A percentile compares a stretch with the other conserved stretches of the same genome.
Evolutionary conservation across 2,888 invertebrate species (phyloP).

Genomic region (Pterostichus madidus): DNA sequence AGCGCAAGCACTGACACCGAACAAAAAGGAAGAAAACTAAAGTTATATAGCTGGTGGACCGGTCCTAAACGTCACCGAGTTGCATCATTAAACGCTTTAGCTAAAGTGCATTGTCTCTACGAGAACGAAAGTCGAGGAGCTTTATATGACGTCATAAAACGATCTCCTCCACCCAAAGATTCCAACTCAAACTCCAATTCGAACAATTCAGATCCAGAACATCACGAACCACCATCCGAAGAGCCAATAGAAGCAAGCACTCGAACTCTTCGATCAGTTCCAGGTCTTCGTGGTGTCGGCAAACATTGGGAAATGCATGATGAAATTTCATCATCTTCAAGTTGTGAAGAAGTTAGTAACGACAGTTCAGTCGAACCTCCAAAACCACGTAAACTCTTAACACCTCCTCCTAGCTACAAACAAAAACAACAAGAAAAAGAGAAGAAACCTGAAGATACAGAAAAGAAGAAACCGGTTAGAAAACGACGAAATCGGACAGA

Average conservation of each 20-base stretch:
- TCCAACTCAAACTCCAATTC: slow-evolving; percentile 42
- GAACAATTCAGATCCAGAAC: slow-evolving; percentile 58
- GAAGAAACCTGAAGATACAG: slow-evolving; percentile 75
- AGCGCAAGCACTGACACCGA: slow-evolving; percentile 68
- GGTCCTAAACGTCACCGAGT: slow-evolving; percentile 91
- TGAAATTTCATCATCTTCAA: slow-evolving; percentile 80
- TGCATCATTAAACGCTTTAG: slow-evolving; percentile 92
- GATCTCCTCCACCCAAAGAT: slow-evolving; percentile 73
- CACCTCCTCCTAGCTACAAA: slow-evolving; percentile 72
- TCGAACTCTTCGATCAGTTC: slow-evolving; percentile 84
- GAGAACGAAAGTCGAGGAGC: slow-evolving; percentile 91
- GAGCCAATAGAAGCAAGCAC: slow-evolving; percentile 72
- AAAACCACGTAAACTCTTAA: slow-evolving; percentile 70
- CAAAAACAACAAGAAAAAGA: slow-evolving; percentile 73
- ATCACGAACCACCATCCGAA: slow-evolving; percentile 44
- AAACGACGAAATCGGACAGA: slow-evolving; percentile 82
- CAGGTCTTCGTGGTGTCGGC: slow-evolving; percentile 87
- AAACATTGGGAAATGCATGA: slow-evolving; percentile 92
- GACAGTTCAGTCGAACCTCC: slow-evolving; percentile 72
- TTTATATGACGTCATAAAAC: slow-evolving; percentile 79
- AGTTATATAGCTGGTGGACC: slow-evolving; percentile 85
- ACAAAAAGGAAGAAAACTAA: slow-evolving; percentile 77
- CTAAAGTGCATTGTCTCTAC: slow-evolving; percentile 94
- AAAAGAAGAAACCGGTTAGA: slow-evolving; percentile 77
- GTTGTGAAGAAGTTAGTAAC: slow-evolving; percentile 72